Evolutionary conservation across 2,113 vertebrate genomes (phyloP), one percentile per base, ranked within the genome.

Genomic region (Tachysurus fulvidraco): DNA sequence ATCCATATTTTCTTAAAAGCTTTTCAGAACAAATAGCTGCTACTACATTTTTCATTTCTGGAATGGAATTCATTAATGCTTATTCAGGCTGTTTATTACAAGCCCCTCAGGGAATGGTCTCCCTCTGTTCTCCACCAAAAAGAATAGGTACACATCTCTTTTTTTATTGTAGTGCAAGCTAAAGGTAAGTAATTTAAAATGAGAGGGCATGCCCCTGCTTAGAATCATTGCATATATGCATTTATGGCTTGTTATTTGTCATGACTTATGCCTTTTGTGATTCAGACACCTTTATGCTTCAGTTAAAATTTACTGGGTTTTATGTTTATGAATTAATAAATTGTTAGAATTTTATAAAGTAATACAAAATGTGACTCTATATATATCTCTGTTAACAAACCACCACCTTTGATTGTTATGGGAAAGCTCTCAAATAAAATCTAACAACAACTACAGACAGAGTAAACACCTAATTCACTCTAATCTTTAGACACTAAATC

Each of bases 1-100:
- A 93, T 93, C 92, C 92, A 94, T 93, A 92, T 91, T 93, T 88
- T 89, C 90, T 62, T 82, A 92, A 92, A 91, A 91, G 88, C 69
- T 83, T 86, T 80, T 91, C 88, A 89, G 91, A 92, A 90, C 92
- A 92, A 93, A 93, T 89, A 89, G 71, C 89, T 84, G 91, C 85
- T 91, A 77, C 84, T 83, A 93, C 89, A 88, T 83, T 91, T 88
- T 90, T 91, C 92, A 92, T 91, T 93, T 92, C 73, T 50, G 46
- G 46, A 89, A 89, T 90, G 67, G 88, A 88, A 59, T 89, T 74
- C 57, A 88, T 89, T 88, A 88, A 88, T 89, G 67, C 84, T 88
- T 84, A 86, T 85, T 76, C 81, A 54, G 87, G 67, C 83, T 88
- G 85, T 71, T 83, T 88, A 71, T 64, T 78, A 81, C 60, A 78